These are phyloP conservation scores for Lycocerus yunnanus DNA, from an alignment of 2,888 invertebrate genomes.

Conservation along the genomic window DNA sequence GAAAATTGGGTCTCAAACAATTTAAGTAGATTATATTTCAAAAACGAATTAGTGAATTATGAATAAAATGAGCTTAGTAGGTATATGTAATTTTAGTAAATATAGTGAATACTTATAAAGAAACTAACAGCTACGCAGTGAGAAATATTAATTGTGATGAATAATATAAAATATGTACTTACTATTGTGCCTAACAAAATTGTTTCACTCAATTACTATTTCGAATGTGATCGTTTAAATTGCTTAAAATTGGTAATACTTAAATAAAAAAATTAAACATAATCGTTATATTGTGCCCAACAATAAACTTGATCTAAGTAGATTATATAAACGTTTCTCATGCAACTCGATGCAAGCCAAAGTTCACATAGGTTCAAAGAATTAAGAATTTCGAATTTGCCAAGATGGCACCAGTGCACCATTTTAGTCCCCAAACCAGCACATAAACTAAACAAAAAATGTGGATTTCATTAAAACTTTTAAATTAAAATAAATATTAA, in stretches of 20 bases:
- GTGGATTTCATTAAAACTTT: slow-evolving; percentile 10
- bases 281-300: not conserved
- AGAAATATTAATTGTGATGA: slow-evolving; percentile 28
- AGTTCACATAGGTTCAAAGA: slow-evolving; percentile 8
- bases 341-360: slow-evolving; percentile 29
- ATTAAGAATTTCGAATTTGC: slow-evolving; percentile 22
- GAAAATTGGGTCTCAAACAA: not conserved
- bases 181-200: slow-evolving; percentile 31
- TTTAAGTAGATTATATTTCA: not conserved
- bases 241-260: slow-evolving; percentile 4
- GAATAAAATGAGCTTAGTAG: not conserved
- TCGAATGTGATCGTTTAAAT: slow-evolving; percentile 6
- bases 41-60: not conserved
- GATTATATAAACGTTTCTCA: slow-evolving; percentile 13
- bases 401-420: slow-evolving; percentile 23
- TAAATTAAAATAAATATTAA: not conserved
- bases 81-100: not conserved
- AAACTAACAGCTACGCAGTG: slow-evolving; percentile 35
- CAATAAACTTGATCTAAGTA: slow-evolving; percentile 1
- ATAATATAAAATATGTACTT: slow-evolving; percentile 29
- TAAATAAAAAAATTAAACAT: not conserved
- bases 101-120: slow-evolving; percentile 11
- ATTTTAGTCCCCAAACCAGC: slow-evolving; percentile 31
- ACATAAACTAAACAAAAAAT: slow-evolving; percentile 29
- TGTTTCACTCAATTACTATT: not conserved